These are phyloP conservation scores for Dryas iulia DNA, from an alignment of 1,140 invertebrate species.

Conservation along the genomic window DNA sequence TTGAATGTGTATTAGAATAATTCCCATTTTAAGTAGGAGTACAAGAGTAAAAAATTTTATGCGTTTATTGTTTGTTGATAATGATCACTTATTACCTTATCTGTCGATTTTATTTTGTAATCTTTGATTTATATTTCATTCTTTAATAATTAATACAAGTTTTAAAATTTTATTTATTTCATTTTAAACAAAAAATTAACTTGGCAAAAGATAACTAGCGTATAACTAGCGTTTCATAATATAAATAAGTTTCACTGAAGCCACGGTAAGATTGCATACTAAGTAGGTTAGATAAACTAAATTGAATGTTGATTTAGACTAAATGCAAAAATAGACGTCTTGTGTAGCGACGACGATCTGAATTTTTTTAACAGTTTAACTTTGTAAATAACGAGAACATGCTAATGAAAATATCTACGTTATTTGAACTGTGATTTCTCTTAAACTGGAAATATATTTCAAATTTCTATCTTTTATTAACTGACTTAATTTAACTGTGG, in stretches of 20 bases:
- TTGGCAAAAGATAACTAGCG: neutral
- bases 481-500: too few species aligned
- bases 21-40: too few species aligned
- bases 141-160: too few species aligned
- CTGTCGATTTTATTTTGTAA: too few species aligned
- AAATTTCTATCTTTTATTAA: neutral
- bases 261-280: slow-evolving; percentile 7
- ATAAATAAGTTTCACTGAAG: slow-evolving; percentile 20
- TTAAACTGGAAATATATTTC: neutral
- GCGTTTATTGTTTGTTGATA: too few species aligned
- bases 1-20: too few species aligned
- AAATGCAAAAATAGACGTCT: slow-evolving; percentile 14
- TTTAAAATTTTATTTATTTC: too few species aligned
- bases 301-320: slow-evolving; percentile 19
- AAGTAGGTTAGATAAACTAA: slow-evolving; percentile 25
- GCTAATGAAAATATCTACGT: neutral
- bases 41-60: too few species aligned
- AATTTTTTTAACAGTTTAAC: neutral
- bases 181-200: neutral
- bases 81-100: too few species aligned
- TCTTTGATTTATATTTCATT: too few species aligned
- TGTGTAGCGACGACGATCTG: neutral
- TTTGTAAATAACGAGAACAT: neutral
- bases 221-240: slow-evolving; percentile 6
- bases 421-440: neutral